Evolutionary conservation across 2,797 vertebrate species (phyloP).

Genomic region (Ptychobarbus kaznakovi): DNA sequence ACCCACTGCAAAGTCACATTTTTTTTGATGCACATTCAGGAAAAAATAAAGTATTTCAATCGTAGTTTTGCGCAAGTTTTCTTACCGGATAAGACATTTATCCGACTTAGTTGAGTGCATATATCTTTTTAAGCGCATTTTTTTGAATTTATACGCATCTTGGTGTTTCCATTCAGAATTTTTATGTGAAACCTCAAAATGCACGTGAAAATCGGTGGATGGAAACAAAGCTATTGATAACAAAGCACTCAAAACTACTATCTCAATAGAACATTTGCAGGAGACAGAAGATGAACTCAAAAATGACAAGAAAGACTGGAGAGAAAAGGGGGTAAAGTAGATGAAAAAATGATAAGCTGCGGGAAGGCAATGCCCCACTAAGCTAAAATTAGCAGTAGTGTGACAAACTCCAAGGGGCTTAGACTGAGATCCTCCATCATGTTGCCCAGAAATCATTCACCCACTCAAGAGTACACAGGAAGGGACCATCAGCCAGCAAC

Average conservation of each 20-base stretch:
- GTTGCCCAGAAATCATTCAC: slow-evolving; percentile 49
- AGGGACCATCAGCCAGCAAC: slow-evolving; percentile 32
- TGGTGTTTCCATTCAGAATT: background rate
- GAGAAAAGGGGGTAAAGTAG: slow-evolving; percentile 28
- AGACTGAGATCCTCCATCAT: slow-evolving; percentile 40
- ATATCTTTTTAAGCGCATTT: background rate
- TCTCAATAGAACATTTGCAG: background rate
- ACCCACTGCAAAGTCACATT: background rate
- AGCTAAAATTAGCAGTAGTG: slow-evolving; percentile 38
- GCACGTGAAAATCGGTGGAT: background rate
- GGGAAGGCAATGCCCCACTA: slow-evolving; percentile 35
- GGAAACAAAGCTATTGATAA: background rate
- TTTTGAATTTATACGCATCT: background rate
- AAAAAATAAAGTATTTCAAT: no score
- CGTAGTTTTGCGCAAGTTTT: background rate
- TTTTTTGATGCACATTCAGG: background rate
- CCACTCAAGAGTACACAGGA: slow-evolving; percentile 37
- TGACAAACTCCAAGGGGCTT: slow-evolving; percentile 29
- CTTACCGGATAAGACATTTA: background rate
- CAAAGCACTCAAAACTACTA: slow-evolving; percentile 17
- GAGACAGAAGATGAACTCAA: background rate
- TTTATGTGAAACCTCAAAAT: background rate
- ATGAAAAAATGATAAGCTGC: slow-evolving; percentile 40
- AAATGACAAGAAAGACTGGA: slow-evolving; percentile 1
- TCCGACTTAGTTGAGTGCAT: background rate